phyloP scores from a whole-genome alignment of 2,113 vertebrate genomes.

The Odontophorus gujanensis region DNA sequence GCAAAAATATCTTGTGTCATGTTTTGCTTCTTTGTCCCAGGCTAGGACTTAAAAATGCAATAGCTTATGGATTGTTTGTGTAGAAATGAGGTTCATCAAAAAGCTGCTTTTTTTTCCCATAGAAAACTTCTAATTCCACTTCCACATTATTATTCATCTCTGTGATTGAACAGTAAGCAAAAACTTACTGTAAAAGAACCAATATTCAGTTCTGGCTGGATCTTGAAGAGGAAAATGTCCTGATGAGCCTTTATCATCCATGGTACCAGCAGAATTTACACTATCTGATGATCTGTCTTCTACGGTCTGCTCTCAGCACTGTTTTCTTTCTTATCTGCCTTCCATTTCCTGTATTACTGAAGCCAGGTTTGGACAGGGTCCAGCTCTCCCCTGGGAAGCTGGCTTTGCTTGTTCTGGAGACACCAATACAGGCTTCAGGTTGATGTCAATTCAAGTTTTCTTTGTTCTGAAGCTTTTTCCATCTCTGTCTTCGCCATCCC shows the following conservation, averaged over 20 bases:
- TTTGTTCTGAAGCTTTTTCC: neutral
- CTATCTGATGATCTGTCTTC: slow-evolving; percentile 27
- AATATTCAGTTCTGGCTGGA: slow-evolving; percentile 9
- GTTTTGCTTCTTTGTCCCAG: neutral
- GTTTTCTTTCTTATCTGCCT: slow-evolving; percentile 8
- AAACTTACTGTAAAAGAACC: slow-evolving; percentile 16
- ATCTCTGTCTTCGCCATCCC: neutral
- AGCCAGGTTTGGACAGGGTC: slow-evolving; percentile 16
- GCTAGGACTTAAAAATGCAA: neutral
- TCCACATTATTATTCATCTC: neutral
- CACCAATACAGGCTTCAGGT: neutral
- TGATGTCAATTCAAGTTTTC: neutral
- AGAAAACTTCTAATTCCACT: neutral
- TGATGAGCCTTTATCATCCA: neutral
- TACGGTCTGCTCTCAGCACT: neutral
- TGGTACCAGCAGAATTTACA: slow-evolving; percentile 23
- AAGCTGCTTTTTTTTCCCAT: fast-evolving
- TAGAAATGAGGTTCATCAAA: neutral
- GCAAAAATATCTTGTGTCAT: neutral
- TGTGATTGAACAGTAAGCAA: slow-evolving; percentile 9
- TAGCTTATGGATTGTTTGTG: neutral
- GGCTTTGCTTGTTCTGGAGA: neutral
- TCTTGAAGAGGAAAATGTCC: slow-evolving; percentile 21
- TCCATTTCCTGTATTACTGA: slow-evolving; percentile 9
- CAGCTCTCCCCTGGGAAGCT: neutral